Base-by-base conservation (phyloP, 2,797 vertebrate genomes). In the Microhierax caerulescens region DNA sequence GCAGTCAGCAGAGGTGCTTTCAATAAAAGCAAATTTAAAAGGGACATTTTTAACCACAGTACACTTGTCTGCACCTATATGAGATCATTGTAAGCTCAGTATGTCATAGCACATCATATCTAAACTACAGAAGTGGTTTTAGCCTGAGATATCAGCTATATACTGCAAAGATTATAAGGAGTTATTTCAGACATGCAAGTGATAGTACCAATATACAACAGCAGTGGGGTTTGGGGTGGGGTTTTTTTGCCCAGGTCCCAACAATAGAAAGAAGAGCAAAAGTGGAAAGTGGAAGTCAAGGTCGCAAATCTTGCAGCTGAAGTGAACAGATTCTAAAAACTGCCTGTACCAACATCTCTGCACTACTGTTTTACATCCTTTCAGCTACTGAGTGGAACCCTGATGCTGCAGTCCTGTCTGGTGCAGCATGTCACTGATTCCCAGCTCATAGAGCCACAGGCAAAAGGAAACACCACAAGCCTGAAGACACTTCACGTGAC, bases 81-180 rank as follows among this genome's bases (percentile, higher is more conserved):
- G 5, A 37, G 53, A 36, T 27, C 21, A 4, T 7, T 32, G 51
- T 15, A 41, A 69, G n/a, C 56, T 82, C 87, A 68, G 18, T 1
- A 30, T 5, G 4, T 30, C 53, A 41, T 8, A 68, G 41, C 11
- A 72, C 3, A 0, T 11, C 5, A 1, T 12, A 13, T 10, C 7
- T 60, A 61, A 53, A 6, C 34, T n/a, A 4, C 1, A 32, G 57
- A 28, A 43, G 50, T 7, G 19, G 36, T 11, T 67, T 70, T 48
- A 79, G 57, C 43, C 45, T 28, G 41, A 65, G 59, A 41, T 39
- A 60, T 5, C 54, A 61, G 37, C 27, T n/a, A 5, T 0, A 4
- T 16, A 8, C 36, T 2, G 3, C n/a, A 22, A 67, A 54, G 59
- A 22, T 9, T 47, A 41, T 11, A 61, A 54, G 32, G 27, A 72